These are phyloP conservation scores for Euphydryas editha DNA, from an alignment of 2,888 invertebrate genomes.

Conservation along the genomic window DNA sequence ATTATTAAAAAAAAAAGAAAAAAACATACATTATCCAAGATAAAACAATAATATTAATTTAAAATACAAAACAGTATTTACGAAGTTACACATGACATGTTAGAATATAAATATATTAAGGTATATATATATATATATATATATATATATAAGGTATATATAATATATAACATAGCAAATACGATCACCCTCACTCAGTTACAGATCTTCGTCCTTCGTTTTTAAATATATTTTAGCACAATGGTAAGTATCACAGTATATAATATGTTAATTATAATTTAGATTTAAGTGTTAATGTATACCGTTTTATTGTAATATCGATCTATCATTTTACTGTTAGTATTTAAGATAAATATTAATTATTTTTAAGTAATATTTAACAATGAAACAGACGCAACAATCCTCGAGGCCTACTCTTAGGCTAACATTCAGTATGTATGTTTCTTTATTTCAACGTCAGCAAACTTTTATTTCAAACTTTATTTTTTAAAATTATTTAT, in stretches of 20 bases:
- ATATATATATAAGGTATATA: neutral
- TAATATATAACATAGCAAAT: neutral
- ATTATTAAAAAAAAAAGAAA: neutral
- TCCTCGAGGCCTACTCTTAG: too few species aligned
- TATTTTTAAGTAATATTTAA: neutral
- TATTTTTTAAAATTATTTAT: neutral
- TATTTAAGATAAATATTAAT: neutral
- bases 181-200: conserved; percentile 15
- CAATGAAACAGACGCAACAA: too few species aligned
- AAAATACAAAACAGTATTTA: conserved; percentile 7
- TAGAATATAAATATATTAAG: neutral
- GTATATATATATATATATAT: neutral
- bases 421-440: too few species aligned
- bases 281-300: conserved; percentile 2
- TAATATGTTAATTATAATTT: neutral
- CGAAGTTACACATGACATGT: conserved; percentile 1
- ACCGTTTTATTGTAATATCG: neutral
- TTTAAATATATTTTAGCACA: conserved; percentile 13
- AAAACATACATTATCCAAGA: neutral
- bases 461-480: neutral
- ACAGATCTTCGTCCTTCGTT: conserved; percentile 9
- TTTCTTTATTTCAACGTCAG: neutral
- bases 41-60: neutral
- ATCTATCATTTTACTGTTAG: neutral
- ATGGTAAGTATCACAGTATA: neutral